Evolutionary conservation across 2,113 vertebrate species (phyloP).

Genomic region (Ranitomeya imitator): DNA sequence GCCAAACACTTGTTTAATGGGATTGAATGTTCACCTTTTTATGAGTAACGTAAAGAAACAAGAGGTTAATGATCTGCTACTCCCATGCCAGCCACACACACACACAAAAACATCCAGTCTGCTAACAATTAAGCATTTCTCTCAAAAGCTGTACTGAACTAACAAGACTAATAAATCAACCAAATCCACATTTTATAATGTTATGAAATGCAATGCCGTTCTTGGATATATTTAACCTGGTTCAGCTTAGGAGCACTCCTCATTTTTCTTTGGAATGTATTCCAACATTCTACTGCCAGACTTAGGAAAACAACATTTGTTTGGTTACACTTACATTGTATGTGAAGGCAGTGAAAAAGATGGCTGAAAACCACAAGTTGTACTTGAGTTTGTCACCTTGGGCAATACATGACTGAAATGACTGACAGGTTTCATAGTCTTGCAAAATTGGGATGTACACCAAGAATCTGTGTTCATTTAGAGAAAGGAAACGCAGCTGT

Average conservation of each 20-base stretch:
- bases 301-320: slow-evolving; percentile 46
- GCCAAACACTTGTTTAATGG: slow-evolving; percentile 36
- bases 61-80: slow-evolving; percentile 51
- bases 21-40: slow-evolving; percentile 45
- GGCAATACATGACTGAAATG: slow-evolving; percentile 11
- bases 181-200: slow-evolving; percentile 57
- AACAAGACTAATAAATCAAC: slow-evolving; percentile 57
- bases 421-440: background rate
- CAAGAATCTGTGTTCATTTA: background rate
- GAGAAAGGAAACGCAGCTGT: no score
- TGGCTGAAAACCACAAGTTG: slow-evolving; percentile 1
- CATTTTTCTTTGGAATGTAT: slow-evolving; percentile 47
- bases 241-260: slow-evolving; percentile 52
- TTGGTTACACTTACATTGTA: slow-evolving; percentile 50
- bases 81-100: slow-evolving; percentile 43
- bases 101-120: slow-evolving; percentile 41
- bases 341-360: background rate
- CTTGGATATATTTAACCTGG: slow-evolving; percentile 54
- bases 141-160: slow-evolving; percentile 49
- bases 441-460: background rate
- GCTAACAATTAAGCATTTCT: slow-evolving; percentile 55
- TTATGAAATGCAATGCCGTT: slow-evolving; percentile 54
- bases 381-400: slow-evolving; percentile 23
- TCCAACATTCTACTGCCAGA: slow-evolving; percentile 29
- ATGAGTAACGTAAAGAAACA: slow-evolving; percentile 36